Base-by-base conservation (phyloP, 2,113 vertebrate species). In the Odocoileus hemionus region DNA sequence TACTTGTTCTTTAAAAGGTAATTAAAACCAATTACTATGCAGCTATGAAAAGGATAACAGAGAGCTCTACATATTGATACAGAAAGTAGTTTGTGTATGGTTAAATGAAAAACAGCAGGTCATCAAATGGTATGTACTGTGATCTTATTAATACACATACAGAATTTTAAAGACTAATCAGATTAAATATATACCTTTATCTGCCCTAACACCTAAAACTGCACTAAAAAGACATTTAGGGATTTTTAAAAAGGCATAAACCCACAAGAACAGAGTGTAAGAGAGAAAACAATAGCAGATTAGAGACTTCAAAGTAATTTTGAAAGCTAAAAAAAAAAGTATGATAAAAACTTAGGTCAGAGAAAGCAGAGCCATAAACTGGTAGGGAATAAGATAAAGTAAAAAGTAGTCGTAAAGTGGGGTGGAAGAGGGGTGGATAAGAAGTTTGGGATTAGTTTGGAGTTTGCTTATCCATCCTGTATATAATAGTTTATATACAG, bases 1-100 rank as follows among this genome's bases (percentile, higher is more conserved):
- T 83, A 89, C 43, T 30, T 92, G 70, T 89, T 92, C 85, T 78
- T 45, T n/a, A 79, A 89, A 97, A 80, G 15, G 25, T 89, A 95
- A 86, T 61, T 80, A 61, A 92, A 86, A 86, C 89, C 70, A 86
- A 61, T 83, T 64, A 67, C 61, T 85, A 54, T 84, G 33, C 61
- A 76, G 57, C 33, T 39, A 95, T 54, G 36, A 60, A 89, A 82
- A 89, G 30, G 7, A 60, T 50, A 94, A 78, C 33, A 84, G 33
- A 89, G 36, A 92, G 2, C 39, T 14, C 13, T 30, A 3, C 52
- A 19, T 88, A 67, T 54, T 92, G 55, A 85, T 15, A 96, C 5
- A 43, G 25, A 94, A 90, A 91, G 64, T 47, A 70, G 57, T 54
- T 91, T 4, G 88, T 60, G 86, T 58, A 80, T 17, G 39, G 15